phyloP scores from a whole-genome alignment of 1,140 invertebrate genomes.

The Bilobella aurantiaca region DNA sequence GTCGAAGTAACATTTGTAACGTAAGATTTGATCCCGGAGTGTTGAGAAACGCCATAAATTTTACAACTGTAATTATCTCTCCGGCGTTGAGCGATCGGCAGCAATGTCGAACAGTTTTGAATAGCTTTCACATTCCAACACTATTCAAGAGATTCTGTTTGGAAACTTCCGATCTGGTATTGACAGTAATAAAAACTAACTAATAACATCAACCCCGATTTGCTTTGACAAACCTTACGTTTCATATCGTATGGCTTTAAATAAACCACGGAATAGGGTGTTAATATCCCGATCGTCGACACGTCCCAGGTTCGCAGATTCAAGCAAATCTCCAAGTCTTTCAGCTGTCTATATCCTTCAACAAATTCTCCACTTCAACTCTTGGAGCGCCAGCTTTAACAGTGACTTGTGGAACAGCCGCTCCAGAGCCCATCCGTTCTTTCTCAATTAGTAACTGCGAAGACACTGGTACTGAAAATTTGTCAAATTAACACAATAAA shows the following conservation, averaged over 20 bases:
- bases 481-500: background rate
- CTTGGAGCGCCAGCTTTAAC: no score
- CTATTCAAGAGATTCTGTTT: conserved; percentile 35
- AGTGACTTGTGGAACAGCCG: no score
- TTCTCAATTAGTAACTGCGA: background rate
- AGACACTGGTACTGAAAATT: background rate
- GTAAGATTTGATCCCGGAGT: conserved; percentile 47
- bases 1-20: conserved; percentile 50
- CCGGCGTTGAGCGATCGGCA: conserved; percentile 44
- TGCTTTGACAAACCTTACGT: background rate
- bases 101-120: conserved; percentile 44
- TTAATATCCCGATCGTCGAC: background rate
- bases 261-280: background rate
- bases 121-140: conserved; percentile 43
- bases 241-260: background rate
- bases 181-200: background rate
- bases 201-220: background rate
- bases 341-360: background rate
- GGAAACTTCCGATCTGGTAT: conserved; percentile 20
- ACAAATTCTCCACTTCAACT: background rate
- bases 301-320: background rate
- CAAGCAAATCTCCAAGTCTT: background rate
- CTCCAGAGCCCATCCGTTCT: no score
- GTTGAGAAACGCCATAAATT: conserved; percentile 47
- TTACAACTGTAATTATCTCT: conserved; percentile 48